Base-by-base conservation (phyloP, 1,140 invertebrate genomes). In the Frieseomelitta varia region DNA sequence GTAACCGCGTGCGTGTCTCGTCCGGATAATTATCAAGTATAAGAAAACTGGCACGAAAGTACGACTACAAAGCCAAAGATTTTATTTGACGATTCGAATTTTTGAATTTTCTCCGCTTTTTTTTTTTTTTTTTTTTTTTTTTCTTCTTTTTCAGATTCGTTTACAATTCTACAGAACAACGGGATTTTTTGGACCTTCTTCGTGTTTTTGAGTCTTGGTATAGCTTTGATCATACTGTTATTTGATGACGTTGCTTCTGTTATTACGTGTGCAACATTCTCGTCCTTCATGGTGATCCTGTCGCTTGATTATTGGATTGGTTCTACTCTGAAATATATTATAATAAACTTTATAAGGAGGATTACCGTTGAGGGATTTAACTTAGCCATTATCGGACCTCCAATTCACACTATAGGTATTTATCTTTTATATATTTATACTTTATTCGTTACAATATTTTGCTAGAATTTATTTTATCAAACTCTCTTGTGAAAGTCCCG, bases 291-390 rank as follows among this genome's bases (percentile, higher is more conserved):
- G 17, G 89, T 96, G 21, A 93, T 97, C 30, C 92, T 96, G 73
- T 93, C 96, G 47, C 91, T 97, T 17, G 97, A 97, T 93, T 96
- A 96, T 88, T 97, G 96, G 87, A 79, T 96, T 81, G 96, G 96
- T 15, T 96, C 96, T 21, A 96, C 95, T 93, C 92, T 97, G 65
- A 97, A 96, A 90, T 97, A 97, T 90, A 97, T 97, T 67, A 85
- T 97, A 2, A 95, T 97, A 19, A 97, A 97, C 90, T 93, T 95
- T 0, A 91, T 97, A 15, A 93, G 97, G 87, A 93, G 97, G 79
- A 95, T 95, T 12, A 95, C 95, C 0, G 95, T 96, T 24, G 80
- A 93, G 0, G 93, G 95, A 69, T 97, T 97, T 90, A 94, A 95
- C 63, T 91, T 93, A 17, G 97, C 96, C 21, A 93, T 96, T 27